Evolutionary conservation across 2,113 vertebrate genomes (phyloP).

Genomic region (Aptenodytes forsteri): DNA sequence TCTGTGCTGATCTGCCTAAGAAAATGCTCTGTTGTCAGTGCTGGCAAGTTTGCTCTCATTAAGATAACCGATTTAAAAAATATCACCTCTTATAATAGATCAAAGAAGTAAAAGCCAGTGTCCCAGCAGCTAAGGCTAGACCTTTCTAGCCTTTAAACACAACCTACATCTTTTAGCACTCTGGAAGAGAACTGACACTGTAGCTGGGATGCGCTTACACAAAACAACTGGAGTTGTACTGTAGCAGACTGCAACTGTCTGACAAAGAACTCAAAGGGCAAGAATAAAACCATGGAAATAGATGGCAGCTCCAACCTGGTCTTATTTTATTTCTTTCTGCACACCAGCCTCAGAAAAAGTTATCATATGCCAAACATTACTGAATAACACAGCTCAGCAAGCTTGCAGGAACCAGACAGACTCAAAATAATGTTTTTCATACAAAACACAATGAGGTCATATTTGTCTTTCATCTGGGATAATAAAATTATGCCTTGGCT

Average conservation of each 20-base stretch:
- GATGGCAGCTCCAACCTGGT: background rate
- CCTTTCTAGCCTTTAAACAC: background rate
- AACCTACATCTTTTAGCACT: background rate
- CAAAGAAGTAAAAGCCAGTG: background rate
- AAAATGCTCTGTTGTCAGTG: background rate
- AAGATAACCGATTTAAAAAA: background rate
- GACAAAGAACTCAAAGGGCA: conserved; percentile 4
- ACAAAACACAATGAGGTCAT: conserved; percentile 52
- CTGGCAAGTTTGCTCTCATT: background rate
- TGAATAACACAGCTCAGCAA: conserved; percentile 22
- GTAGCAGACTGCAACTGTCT: background rate
- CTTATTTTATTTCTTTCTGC: background rate
- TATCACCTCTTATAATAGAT: background rate
- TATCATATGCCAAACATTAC: conserved; percentile 11
- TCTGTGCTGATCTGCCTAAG: background rate
- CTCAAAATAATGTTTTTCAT: conserved; percentile 43
- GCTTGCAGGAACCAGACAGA: conserved; percentile 48
- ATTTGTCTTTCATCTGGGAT: conserved; percentile 54
- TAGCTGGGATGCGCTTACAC: background rate
- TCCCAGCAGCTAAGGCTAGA: background rate
- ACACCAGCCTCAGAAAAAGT: background rate
- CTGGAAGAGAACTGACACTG: background rate
- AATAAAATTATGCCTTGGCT: conserved; percentile 54
- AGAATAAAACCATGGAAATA: background rate
- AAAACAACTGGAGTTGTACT: background rate